Base-by-base conservation (phyloP, 2,113 vertebrate species). In the Antennarius striatus region DNA sequence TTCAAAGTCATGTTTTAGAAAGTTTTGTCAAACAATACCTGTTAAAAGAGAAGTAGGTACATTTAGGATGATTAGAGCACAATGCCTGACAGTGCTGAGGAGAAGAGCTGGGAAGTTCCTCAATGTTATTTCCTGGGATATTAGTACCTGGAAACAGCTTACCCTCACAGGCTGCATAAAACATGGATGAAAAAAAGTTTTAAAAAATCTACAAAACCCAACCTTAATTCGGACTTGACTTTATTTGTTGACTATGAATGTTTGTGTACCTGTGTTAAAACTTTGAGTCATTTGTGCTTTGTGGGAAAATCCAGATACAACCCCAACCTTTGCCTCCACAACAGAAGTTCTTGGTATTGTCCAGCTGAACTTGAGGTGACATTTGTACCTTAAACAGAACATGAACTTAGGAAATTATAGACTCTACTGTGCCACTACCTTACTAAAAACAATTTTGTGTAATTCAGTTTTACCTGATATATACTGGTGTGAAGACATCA, bases 351-450 rank as follows among this genome's bases (percentile, higher is more conserved):
- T 77, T 7, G 82, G 71, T 17, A 87, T 3, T 1, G 40, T 16
- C 83, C 70, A 81, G 59, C 73, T 86, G 63, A 71, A 85, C 62
- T 90, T 91, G 28, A 90, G 79, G 32, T 78, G 32, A 30, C 89
- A 90, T 54, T 86, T 90, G 40, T 71, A 68, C 56, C 89, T 91
- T 15, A 15, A 59, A 64, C 2, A 49, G 29, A 36, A 32, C 5
- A 77, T 45, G 4, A 71, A 63, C 46, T 7, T 5, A 3, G 2
- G 43, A n/a, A 32, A 28, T 17, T 30, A 2, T 3, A 10, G 11
- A 40, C 5, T 13, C 45, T 47, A 5, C 5, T 13, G 15, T 47
- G 10, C 14, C 12, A 11, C 29, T 8, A 6, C 10, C 12, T 14
- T 43, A 43, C 10, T 36, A 5, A 36, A 36, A 36, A 36, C 7